Evolutionary conservation across 2,797 vertebrate genomes (phyloP), one percentile per base, ranked within the genome.

Genomic region (Odontamblyopus lacepedii): DNA sequence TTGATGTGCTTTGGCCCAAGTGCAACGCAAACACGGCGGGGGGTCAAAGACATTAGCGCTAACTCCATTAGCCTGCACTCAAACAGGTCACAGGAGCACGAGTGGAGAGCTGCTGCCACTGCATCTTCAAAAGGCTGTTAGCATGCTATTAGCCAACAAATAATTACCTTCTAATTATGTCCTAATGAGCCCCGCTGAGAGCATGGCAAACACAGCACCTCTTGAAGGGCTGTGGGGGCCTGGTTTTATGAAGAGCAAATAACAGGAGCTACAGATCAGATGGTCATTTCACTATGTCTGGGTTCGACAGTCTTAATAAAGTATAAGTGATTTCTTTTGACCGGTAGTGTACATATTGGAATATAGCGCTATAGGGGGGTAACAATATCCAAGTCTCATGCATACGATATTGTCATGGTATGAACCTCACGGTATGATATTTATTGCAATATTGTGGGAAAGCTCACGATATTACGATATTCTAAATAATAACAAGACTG

Each of bases 1-100:
- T 89, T 91, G 80, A 88, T 86, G 75, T 84, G 84, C 80, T 85
- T 81, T 81, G 80, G 70, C 61, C 62, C 83, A 78, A 84, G 83
- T 74, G 69, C 76, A 82, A 67, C 71, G 74, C 78, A 88, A 88
- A 89, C 82, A 72, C 19, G 35, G 35, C 32, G 38, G 71, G 71
- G 75, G 75, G 76, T 78, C 72, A 79, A 77, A 81, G 68, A 67
- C 35, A 6, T 77, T 78, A 85, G 82, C 69, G 69, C 48, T 78
- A 75, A 81, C 76, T 64, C 83, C 80, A 81, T 85, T 88, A 87
- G 71, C 76, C 75, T 26, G 55, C 73, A 51, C 76, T 87, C 82
- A 70, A 68, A 6, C 74, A 71, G 72, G 73, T 81, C 79, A 82
- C 60, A 72, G 75, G 78, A 74, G 76, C 73, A 78, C 59, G 65